phyloP scores from a whole-genome alignment of 1,140 invertebrate species.

The Caenorhabditis briggsae region DNA sequence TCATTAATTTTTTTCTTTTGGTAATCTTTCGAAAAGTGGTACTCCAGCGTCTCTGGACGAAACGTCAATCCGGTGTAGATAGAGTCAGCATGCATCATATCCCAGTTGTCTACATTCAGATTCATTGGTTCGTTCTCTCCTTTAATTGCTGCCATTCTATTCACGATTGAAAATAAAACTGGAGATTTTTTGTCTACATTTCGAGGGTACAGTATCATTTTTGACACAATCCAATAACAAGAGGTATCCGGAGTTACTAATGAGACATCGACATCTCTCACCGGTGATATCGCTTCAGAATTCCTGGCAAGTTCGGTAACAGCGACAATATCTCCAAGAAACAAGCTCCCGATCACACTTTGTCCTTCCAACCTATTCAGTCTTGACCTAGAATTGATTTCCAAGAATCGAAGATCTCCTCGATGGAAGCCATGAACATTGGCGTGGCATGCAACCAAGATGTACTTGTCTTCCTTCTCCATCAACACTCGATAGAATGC shows the following conservation, averaged over 20 bases:
- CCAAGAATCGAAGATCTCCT: conserved; percentile 36
- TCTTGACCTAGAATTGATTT: background rate
- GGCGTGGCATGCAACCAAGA: conserved; percentile 14
- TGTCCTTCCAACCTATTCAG: background rate
- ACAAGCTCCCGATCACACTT: background rate
- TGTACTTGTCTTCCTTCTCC: background rate
- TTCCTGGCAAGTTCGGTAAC: conserved; percentile 1
- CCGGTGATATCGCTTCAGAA: too few species aligned
- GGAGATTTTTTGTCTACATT: too few species aligned
- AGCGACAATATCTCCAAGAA: conserved; percentile 26
- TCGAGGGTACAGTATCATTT: background rate
- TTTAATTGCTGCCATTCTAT: too few species aligned
- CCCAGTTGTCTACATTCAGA: too few species aligned
- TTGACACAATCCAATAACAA: background rate
- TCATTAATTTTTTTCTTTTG: too few species aligned
- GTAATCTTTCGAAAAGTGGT: too few species aligned
- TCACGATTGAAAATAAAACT: too few species aligned
- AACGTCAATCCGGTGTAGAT: too few species aligned
- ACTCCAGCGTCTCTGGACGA: too few species aligned
- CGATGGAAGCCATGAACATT: conserved; percentile 40
- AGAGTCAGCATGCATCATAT: too few species aligned
- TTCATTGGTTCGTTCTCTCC: too few species aligned
- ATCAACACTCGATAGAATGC: conserved; percentile 10
- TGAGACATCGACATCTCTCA: background rate
- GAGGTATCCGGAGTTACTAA: background rate